These are phyloP conservation scores for Plotosus lineatus DNA, from an alignment of 2,113 vertebrate species.

Conservation along the genomic window DNA sequence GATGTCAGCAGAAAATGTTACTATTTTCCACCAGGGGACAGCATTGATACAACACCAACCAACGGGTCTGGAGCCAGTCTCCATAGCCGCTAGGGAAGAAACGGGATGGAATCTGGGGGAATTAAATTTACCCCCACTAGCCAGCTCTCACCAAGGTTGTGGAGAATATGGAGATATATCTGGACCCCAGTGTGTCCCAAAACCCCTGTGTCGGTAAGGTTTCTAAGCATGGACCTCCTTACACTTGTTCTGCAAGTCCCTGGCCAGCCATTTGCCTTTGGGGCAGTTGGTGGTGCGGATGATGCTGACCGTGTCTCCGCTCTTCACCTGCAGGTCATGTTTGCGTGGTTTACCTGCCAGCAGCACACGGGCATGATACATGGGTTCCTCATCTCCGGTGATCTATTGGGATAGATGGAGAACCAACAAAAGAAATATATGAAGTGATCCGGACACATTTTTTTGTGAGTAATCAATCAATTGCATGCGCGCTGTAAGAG, in stretches of 20 bases:
- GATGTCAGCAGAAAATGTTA: background rate
- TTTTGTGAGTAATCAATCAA: too few relatives aligned
- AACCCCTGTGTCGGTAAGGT: background rate
- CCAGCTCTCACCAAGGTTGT: background rate
- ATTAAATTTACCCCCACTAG: background rate
- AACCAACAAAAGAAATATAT: background rate
- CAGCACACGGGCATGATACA: constrained; percentile 63
- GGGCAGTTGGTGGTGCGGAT: constrained; percentile 68
- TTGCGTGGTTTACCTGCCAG: constrained; percentile 66
- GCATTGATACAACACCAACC: background rate
- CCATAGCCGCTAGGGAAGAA: background rate
- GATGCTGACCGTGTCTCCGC: constrained; percentile 65
- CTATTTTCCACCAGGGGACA: background rate
- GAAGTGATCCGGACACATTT: background rate
- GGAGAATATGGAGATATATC: background rate
- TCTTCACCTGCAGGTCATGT: constrained; percentile 62
- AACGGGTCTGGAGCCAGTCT: background rate
- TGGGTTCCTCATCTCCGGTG: constrained; percentile 64
- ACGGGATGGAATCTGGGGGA: background rate
- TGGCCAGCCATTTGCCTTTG: constrained; percentile 70
- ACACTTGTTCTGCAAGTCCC: constrained; percentile 70
- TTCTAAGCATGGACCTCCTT: constrained; percentile 56
- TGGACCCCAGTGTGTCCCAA: background rate
- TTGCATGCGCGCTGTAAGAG: too few relatives aligned
- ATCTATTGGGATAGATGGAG: constrained; percentile 63